A percentile compares a stretch with the other conserved stretches of the same genome.
These are phyloP conservation scores for Lithophane socia DNA, from an alignment of 2,888 invertebrate genomes.

Conservation along the genomic window DNA sequence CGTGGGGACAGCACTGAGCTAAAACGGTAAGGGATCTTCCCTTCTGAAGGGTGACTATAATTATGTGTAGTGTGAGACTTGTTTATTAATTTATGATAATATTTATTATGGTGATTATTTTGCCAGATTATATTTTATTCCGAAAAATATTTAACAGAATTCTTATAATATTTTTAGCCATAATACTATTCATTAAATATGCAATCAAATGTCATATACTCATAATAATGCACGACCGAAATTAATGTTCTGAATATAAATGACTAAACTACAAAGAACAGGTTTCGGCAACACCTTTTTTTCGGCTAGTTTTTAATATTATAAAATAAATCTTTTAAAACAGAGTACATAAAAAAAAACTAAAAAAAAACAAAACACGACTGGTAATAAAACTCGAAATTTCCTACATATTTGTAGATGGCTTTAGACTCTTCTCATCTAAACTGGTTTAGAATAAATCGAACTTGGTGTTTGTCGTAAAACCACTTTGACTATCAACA, in stretches of 20 bases:
- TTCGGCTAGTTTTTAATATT: too few species aligned
- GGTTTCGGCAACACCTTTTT: background rate
- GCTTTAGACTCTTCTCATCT: background rate
- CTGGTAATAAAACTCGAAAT: slow-evolving; percentile 18
- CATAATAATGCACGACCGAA: background rate
- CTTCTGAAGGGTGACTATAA: slow-evolving; percentile 55
- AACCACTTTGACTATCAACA: slow-evolving; percentile 56
- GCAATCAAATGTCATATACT: background rate
- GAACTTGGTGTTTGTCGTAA: slow-evolving; percentile 52
- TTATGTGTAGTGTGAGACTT: slow-evolving; percentile 4
- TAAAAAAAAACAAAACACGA: too few species aligned
- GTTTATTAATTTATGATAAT: too few species aligned
- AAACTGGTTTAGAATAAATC: slow-evolving; percentile 45
- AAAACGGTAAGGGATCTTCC: slow-evolving; percentile 59
- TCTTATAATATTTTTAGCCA: background rate
- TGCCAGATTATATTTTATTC: background rate
- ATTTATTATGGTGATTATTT: background rate
- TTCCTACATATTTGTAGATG: slow-evolving; percentile 3
- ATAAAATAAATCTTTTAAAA: too few species aligned
- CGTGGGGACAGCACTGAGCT: slow-evolving; percentile 56
- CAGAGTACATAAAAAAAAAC: too few species aligned
- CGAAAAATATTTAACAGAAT: background rate
- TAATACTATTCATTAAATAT: background rate
- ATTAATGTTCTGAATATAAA: background rate
- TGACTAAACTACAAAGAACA: background rate